phyloP scores from a whole-genome alignment of 2,113 vertebrate species.

The Psammodynastes pulverulentus region DNA sequence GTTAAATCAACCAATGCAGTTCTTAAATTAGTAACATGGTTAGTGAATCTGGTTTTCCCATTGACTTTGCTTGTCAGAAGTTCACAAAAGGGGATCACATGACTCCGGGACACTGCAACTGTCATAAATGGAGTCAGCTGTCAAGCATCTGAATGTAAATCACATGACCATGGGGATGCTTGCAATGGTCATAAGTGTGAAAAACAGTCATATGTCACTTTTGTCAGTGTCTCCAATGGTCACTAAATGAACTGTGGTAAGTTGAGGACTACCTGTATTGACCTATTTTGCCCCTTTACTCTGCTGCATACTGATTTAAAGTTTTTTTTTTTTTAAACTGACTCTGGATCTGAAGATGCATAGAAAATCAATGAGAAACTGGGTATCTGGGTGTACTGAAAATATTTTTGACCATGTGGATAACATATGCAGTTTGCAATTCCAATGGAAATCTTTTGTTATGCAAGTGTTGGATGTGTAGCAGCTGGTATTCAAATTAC shows the following conservation, averaged over 20 bases:
- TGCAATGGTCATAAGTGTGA: not conserved
- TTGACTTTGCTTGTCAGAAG: not conserved
- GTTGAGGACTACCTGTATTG: not conserved
- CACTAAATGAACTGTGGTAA: not conserved
- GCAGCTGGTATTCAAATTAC: not conserved
- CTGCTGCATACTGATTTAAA: not conserved
- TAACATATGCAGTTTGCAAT: not conserved
- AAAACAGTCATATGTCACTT: not conserved
- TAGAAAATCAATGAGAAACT: not conserved
- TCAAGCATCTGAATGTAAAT: not conserved
- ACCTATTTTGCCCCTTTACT: not conserved
- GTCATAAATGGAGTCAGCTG: not conserved
- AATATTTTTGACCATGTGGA: not conserved
- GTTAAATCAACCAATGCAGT: not conserved
- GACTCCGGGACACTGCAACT: not conserved
- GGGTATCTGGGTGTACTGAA: not conserved
- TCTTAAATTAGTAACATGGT: not conserved
- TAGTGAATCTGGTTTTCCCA: not conserved
- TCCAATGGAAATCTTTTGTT: not conserved
- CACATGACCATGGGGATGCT: not conserved
- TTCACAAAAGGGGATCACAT: not conserved
- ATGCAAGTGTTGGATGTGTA: not conserved
- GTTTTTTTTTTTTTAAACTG: not conserved
- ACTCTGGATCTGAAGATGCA: not conserved
- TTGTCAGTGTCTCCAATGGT: not conserved